phyloP scores from a whole-genome alignment of 2,797 vertebrate genomes.

The Alfaro cultratus region DNA sequence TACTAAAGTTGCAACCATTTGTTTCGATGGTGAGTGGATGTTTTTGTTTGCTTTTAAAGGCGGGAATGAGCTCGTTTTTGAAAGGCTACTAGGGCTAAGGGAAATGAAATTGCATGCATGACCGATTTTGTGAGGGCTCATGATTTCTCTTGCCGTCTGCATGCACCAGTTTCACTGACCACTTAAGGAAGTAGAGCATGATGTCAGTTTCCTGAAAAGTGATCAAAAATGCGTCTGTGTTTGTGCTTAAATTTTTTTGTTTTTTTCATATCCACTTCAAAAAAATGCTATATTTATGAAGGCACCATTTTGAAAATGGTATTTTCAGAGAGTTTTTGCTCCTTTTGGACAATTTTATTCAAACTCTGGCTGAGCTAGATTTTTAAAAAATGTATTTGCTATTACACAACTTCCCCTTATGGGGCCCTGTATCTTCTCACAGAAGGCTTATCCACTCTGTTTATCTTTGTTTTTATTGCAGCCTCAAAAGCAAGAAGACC shows the following conservation, averaged over 20 bases:
- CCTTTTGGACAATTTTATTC: background rate
- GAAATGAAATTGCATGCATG: background rate
- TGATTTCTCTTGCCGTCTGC: background rate
- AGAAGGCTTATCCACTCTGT: conserved; percentile 18
- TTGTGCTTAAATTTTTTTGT: background rate
- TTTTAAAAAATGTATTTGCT: background rate
- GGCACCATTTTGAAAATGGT: background rate
- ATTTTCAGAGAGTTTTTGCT: background rate
- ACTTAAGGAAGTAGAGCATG: background rate
- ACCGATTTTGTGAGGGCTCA: background rate
- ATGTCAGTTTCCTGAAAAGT: conserved; percentile 11
- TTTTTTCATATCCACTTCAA: background rate
- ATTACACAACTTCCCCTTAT: conserved; percentile 45
- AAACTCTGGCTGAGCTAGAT: background rate
- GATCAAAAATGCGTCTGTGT: background rate
- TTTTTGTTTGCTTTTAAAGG: background rate
- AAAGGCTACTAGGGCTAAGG: background rate
- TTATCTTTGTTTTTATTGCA: conserved; percentile 63
- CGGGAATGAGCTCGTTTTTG: background rate
- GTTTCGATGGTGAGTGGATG: conserved; percentile 93
- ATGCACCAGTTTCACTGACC: background rate
- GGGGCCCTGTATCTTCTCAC: conserved; percentile 4
- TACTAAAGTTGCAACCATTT: conserved; percentile 98
- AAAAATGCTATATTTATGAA: background rate
- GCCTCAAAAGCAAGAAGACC: conserved; percentile 95